Conservation (phyloP, 2,888 invertebrate genomes). For the Mesorhabditis sp. region DNA sequence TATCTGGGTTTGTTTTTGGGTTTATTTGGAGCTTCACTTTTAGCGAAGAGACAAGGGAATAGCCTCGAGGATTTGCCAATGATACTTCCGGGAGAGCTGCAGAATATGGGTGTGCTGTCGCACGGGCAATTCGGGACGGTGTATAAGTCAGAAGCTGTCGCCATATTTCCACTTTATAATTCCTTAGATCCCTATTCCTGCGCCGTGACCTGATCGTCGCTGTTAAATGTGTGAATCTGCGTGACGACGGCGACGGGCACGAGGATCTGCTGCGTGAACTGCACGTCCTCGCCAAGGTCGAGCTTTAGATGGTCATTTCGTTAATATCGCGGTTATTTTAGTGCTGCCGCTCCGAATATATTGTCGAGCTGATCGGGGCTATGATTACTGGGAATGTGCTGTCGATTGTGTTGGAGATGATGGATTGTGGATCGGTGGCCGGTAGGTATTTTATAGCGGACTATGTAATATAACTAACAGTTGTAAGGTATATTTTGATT, state of each 20-base stretch:
- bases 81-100: not conserved
- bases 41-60: not conserved
- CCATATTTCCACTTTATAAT: not conserved
- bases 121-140: constrained; percentile 2
- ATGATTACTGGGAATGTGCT: constrained; percentile 4
- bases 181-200: not conserved
- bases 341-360: constrained; percentile 5
- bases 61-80: not conserved
- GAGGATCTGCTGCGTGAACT: not conserved
- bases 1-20: not conserved
- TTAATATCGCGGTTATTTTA: not conserved
- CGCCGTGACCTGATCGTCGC: not conserved
- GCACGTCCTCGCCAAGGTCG: not conserved
- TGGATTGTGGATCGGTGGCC: constrained; percentile 5
- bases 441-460: not conserved
- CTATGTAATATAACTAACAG: not conserved
- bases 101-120: not conserved
- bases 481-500: not conserved
- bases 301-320: no score
- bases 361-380: constrained; percentile 2
- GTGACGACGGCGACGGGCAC: not conserved
- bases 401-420: not conserved
- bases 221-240: not conserved
- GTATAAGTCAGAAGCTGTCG: not conserved
- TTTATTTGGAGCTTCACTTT: not conserved